Conservation (phyloP, 2,888 invertebrate genomes). For the Drosophila kambysellisi region DNA sequence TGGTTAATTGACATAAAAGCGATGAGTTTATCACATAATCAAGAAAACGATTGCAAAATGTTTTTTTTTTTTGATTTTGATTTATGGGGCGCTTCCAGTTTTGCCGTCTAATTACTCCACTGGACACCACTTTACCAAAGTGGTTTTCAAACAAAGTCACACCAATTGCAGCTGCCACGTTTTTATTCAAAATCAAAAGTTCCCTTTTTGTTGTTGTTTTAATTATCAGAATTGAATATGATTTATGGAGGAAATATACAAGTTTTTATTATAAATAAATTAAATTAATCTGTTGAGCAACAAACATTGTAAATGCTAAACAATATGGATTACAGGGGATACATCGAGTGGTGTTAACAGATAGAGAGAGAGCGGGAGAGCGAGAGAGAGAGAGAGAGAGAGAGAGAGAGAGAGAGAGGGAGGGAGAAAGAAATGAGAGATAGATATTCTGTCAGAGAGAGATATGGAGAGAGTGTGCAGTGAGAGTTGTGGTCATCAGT, state of each 20-base stretch:
- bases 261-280: conserved; percentile 51
- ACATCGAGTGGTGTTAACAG: neutral
- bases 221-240: conserved; percentile 21
- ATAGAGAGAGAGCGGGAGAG: neutral
- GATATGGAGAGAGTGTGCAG: conserved; percentile 5
- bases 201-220: neutral
- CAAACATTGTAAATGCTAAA: neutral
- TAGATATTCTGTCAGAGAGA: neutral
- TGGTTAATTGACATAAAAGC: neutral
- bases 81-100: conserved; percentile 5
- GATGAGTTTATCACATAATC: neutral
- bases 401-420: neutral
- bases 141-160: neutral
- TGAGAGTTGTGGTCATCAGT: neutral
- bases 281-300: conserved; percentile 41
- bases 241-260: conserved; percentile 47
- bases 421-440: neutral
- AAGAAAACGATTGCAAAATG: neutral
- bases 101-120: neutral
- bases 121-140: neutral
- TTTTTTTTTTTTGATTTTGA: neutral
- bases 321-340: neutral
- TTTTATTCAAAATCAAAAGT: conserved; percentile 16
- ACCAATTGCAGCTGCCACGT: neutral
- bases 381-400: neutral